Percentiles rank a stretch among this genome's conserved stretches.
Evolutionary conservation across 2,797 vertebrate species (phyloP).

Genomic region (Psittacula echo): DNA sequence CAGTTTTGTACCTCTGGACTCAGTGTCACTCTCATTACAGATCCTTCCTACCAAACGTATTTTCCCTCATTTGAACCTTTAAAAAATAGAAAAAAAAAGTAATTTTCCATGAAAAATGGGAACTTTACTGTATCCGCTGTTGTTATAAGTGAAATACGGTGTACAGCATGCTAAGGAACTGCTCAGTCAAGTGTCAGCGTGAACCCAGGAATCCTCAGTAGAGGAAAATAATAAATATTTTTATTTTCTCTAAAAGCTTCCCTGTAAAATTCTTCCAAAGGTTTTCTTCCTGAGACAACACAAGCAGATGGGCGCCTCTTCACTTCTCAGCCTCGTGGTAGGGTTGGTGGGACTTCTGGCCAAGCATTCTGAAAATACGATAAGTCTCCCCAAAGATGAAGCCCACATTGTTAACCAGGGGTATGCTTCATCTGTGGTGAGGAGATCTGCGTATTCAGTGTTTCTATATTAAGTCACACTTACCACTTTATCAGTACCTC

Average conservation of each 20-base stretch:
- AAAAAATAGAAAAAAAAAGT: background rate
- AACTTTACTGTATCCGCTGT: background rate
- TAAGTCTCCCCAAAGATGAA: background rate
- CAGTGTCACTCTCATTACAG: background rate
- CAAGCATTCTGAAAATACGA: background rate
- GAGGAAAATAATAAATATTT: constrained; percentile 58
- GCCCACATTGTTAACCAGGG: background rate
- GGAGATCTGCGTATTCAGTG: background rate
- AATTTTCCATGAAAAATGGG: background rate
- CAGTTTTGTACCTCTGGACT: background rate
- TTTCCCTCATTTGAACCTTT: background rate
- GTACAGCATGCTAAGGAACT: constrained; percentile 22
- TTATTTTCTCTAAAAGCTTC: constrained; percentile 53
- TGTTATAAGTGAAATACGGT: constrained; percentile 33
- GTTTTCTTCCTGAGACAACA: background rate
- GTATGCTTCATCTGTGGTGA: background rate
- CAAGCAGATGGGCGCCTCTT: background rate
- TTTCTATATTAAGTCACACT: background rate
- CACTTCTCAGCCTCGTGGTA: background rate
- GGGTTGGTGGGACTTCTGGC: background rate
- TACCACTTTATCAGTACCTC: background rate
- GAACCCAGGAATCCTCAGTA: constrained; percentile 23
- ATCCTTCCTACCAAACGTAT: background rate
- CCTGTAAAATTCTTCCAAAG: constrained; percentile 58
- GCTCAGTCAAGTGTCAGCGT: constrained; percentile 18